Base-by-base conservation (phyloP, 1,140 invertebrate species). In the Euwallacea similis region DNA sequence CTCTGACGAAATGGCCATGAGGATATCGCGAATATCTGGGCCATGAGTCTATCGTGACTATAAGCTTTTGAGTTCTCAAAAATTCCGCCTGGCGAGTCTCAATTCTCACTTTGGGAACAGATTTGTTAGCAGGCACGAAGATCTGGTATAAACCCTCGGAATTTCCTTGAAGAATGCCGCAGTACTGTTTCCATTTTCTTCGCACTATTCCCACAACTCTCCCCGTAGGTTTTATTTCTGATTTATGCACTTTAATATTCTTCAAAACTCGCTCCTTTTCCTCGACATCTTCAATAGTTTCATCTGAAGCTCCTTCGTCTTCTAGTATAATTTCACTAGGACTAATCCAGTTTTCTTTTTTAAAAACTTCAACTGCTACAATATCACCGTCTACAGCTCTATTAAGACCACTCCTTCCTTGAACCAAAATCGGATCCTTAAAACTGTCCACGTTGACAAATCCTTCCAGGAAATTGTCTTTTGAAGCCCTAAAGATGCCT, bases 381-480 rank as follows among this genome's bases (percentile, higher is more conserved):
- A 91, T 85, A 82, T 99, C 98, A 41, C 95, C 96, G 83, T 99
- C 93, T 4, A 99, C 90, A n/a, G 96, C 94, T 66, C 98, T 86
- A 83, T 99, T 99, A 41, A 98, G 86, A 70, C 93, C 89, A 66
- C 87, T 86, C 66, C 91, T 85, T 7, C 97, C 97, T 90, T 97
- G 95, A 44, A 98, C 84, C 11, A 98, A 84, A 66, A 98, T 91
- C 71, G 87, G 85, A 81, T 93, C 90, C 55, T 93, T 90, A 77
- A 86, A 88, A 13, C 86, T 86, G 78, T 92, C 92, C 0, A 96
- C 88, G 81, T 88, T 91, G 8, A 97, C 93, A 76, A 84, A 91
- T n/a, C 94, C 97, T 85, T 99, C 97, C 2, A 98, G 84, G 80
- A 94, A 98, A 83, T 99, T 99, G 77, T 97, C 94, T 71, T 92